phyloP scores from a whole-genome alignment of 2,797 vertebrate species.

The Saxicola maurus region DNA sequence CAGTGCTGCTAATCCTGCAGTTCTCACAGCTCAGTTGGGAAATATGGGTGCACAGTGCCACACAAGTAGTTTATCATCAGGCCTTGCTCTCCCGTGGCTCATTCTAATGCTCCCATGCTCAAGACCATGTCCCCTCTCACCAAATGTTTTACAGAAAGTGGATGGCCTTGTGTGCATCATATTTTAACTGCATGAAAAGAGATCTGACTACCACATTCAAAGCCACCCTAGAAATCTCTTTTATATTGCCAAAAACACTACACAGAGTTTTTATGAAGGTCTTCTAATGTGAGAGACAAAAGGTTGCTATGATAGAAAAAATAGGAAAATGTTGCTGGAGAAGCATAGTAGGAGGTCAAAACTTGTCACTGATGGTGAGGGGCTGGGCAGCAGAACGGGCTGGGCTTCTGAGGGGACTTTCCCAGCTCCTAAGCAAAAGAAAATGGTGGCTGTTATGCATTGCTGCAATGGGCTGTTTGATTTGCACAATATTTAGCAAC shows the following conservation, averaged over 20 bases:
- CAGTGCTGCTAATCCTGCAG: not conserved
- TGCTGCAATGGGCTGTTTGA: not conserved
- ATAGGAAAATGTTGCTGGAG: not conserved
- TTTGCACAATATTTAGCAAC: not conserved
- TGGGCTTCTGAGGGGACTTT: not conserved
- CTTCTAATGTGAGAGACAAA: not conserved
- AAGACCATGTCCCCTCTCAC: not conserved
- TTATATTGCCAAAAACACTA: not conserved
- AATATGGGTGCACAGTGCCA: not conserved
- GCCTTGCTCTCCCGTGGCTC: fast-evolving
- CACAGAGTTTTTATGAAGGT: not conserved
- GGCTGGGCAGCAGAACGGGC: not conserved
- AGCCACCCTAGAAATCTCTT: not conserved
- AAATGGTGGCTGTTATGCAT: not conserved
- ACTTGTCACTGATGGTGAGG: not conserved
- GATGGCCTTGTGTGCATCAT: not conserved
- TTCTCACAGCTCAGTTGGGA: not conserved
- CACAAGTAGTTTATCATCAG: not conserved
- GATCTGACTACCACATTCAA: not conserved
- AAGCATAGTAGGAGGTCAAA: not conserved
- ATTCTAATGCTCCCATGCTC: not conserved
- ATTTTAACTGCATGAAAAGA: not conserved
- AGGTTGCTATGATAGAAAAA: not conserved
- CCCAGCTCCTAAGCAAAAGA: not conserved
- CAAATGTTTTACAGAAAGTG: not conserved